Evolutionary conservation across 2,113 vertebrate genomes (phyloP).

Genomic region (Carlito syrichta): DNA sequence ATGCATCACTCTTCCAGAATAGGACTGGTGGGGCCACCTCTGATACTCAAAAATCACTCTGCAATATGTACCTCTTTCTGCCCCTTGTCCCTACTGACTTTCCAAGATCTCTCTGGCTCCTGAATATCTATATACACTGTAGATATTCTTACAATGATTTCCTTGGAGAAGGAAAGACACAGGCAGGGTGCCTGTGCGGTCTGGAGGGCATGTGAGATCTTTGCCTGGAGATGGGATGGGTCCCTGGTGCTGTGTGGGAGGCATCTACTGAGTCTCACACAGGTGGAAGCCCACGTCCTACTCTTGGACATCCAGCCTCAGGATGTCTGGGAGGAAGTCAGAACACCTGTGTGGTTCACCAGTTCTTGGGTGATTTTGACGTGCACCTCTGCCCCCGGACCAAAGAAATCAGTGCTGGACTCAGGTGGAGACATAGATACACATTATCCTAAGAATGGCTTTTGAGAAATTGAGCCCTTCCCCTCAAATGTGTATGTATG

Average conservation of each 20-base stretch:
- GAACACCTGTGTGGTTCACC: fast-evolving
- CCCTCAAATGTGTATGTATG: background rate
- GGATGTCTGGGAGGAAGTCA: background rate
- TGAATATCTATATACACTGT: background rate
- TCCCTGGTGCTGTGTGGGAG: fast-evolving
- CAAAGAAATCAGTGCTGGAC: fast-evolving
- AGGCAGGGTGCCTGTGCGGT: fast-evolving
- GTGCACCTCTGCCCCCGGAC: background rate
- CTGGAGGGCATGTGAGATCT: background rate
- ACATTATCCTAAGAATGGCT: background rate
- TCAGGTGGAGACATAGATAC: fast-evolving
- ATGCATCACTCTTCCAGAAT: fast-evolving
- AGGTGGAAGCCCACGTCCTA: too few relatives aligned
- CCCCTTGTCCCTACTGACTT: background rate
- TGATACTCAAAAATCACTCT: fast-evolving
- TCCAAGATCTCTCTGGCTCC: background rate
- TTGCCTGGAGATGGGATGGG: background rate
- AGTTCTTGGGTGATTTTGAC: fast-evolving
- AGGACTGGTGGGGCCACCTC: background rate
- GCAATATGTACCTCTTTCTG: background rate
- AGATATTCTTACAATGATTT: background rate
- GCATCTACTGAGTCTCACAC: background rate
- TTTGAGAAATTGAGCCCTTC: background rate
- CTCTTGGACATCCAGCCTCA: fast-evolving
- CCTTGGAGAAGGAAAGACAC: too few relatives aligned